A percentile compares a stretch with the other conserved stretches of the same genome.
Evolutionary conservation across 2,113 vertebrate species (phyloP).

Genomic region (Geococcyx californianus): DNA sequence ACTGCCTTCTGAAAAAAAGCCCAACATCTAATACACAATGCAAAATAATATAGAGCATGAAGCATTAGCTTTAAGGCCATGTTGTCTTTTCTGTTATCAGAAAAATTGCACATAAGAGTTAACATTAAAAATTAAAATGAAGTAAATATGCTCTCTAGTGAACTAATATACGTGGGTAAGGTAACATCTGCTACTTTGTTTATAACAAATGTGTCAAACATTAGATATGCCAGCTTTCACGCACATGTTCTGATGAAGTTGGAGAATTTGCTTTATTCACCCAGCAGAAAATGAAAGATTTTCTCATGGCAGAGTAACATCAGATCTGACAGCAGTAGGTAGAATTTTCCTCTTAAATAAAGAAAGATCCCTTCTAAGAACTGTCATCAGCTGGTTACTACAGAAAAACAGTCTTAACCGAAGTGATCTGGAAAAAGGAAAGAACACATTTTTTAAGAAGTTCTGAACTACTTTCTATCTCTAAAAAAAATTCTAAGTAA

Average conservation of each 20-base stretch:
- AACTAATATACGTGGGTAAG: slow-evolving; percentile 70
- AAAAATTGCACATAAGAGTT: slow-evolving; percentile 41
- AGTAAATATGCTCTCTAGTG: slow-evolving; percentile 51
- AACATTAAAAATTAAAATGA: slow-evolving; percentile 36
- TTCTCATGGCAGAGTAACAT: not conserved
- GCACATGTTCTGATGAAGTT: slow-evolving; percentile 21
- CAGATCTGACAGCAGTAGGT: fast-evolving
- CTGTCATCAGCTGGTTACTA: not conserved
- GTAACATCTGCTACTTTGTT: slow-evolving; percentile 71
- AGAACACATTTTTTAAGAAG: not conserved
- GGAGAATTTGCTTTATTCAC: not conserved
- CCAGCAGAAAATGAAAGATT: slow-evolving; percentile 4
- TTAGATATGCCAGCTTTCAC: slow-evolving; percentile 49
- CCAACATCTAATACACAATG: not conserved
- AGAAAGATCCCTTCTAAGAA: not conserved
- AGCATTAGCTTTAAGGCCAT: not conserved
- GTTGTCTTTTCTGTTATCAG: not conserved
- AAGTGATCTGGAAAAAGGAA: not conserved
- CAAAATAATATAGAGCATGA: not conserved
- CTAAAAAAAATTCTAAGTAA: not conserved
- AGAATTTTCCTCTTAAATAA: not conserved
- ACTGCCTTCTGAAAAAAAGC: not conserved
- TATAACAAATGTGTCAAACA: slow-evolving; percentile 67
- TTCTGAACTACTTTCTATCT: not conserved
- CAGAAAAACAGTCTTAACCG: not conserved